A percentile compares a stretch with the other conserved stretches of the same genome.
Conservation (phyloP, 1,140 invertebrate genomes). For the Macrosteles quadrilineatus region DNA sequence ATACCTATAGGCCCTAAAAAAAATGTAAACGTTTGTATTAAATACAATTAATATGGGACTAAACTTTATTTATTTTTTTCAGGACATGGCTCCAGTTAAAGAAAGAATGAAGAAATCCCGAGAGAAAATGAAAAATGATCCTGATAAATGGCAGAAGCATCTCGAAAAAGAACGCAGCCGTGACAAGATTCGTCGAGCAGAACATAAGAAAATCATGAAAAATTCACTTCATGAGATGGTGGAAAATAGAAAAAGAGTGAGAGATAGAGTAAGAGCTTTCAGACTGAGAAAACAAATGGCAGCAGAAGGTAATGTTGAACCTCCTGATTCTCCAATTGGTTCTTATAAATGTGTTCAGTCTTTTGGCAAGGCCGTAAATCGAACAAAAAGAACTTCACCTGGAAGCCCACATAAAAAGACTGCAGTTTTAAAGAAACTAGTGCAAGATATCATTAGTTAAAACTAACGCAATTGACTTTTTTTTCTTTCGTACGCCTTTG, state of each 20-base stretch:
- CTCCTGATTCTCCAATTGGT: not conserved
- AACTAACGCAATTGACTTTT: no score
- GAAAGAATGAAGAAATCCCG: not conserved
- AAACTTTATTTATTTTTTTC: not conserved
- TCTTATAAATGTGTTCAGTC: not conserved
- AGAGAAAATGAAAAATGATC: not conserved
- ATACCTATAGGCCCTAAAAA: no score
- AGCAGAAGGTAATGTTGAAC: not conserved
- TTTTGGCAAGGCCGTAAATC: not conserved
- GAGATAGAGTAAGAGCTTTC: not conserved
- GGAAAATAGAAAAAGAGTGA: not conserved
- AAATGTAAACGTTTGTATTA: no score
- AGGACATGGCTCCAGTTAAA: constrained; percentile 1
- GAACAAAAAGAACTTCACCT: constrained; percentile 13
- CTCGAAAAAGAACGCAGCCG: not conserved
- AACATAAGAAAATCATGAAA: not conserved
- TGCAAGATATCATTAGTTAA: no score
- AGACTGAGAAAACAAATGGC: not conserved
- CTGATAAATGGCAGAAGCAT: not conserved
- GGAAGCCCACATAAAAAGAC: no score
- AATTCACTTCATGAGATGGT: not conserved
- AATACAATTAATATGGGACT: no score
- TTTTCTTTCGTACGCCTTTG: no score
- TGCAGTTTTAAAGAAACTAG: no score
- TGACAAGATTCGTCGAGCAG: not conserved